Percentiles rank a stretch among this genome's conserved stretches.
These are phyloP conservation scores for Acrobasis repandana DNA, from an alignment of 2,888 invertebrate genomes.

Conservation along the genomic window DNA sequence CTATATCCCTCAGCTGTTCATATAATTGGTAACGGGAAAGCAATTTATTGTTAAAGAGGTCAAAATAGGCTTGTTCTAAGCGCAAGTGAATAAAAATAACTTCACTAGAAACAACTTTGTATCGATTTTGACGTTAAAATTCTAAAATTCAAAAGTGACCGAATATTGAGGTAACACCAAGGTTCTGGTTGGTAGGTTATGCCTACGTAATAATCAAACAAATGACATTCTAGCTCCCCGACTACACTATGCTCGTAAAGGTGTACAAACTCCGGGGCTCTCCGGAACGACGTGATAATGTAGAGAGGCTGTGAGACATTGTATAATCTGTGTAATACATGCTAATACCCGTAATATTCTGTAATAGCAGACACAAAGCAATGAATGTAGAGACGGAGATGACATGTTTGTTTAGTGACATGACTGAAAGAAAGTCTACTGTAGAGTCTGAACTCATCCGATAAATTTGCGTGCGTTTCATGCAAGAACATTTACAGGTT, in stretches of 20 bases:
- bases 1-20: too few relatives aligned
- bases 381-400: neutral
- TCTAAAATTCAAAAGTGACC: neutral
- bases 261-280: slow-evolving; percentile 2
- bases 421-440: too few relatives aligned
- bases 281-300: slow-evolving; percentile 18
- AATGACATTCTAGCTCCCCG: neutral
- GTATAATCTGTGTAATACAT: slow-evolving; percentile 18
- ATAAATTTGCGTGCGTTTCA: too few relatives aligned
- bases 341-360: slow-evolving; percentile 10
- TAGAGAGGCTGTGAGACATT: slow-evolving; percentile 8
- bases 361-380: slow-evolving; percentile 1
- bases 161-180: too few relatives aligned
- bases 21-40: too few relatives aligned
- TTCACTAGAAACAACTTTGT: neutral
- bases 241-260: neutral
- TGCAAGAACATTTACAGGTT: too few relatives aligned
- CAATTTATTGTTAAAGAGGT: too few relatives aligned
- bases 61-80: too few relatives aligned
- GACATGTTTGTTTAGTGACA: too few relatives aligned
- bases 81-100: neutral
- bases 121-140: neutral
- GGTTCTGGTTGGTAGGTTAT: too few relatives aligned
- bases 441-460: too few relatives aligned
- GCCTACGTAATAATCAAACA: neutral